phyloP scores from a whole-genome alignment of 2,888 invertebrate species.

The Adelphocoris suturalis region DNA sequence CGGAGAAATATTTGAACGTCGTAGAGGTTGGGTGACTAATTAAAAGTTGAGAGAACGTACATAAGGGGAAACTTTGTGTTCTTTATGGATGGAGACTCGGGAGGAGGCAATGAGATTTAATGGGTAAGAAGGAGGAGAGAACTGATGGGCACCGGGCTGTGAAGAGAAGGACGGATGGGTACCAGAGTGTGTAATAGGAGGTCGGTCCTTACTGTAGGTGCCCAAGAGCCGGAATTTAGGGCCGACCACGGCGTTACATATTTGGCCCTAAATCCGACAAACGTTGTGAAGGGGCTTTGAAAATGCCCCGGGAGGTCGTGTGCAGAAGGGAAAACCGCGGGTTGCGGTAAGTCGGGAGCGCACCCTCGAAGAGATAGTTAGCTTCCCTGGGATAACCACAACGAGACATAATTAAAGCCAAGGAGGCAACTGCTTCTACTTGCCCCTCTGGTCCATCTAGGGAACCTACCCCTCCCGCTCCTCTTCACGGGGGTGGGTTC shows the following conservation, averaged over 20 bases:
- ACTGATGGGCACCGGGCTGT: neutral
- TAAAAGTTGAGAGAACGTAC: neutral
- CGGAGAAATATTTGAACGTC: no score
- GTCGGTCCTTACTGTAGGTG: neutral
- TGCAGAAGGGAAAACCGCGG: constrained; percentile 53
- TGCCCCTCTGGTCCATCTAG: neutral
- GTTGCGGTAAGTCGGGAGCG: constrained; percentile 60
- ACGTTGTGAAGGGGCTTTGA: constrained; percentile 40
- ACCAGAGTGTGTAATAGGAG: constrained; percentile 59
- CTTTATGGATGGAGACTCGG: neutral
- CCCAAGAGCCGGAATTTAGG: constrained; percentile 39
- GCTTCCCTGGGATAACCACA: constrained; percentile 67
- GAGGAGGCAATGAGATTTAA: constrained; percentile 41
- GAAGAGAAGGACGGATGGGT: constrained; percentile 46
- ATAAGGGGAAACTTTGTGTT: neutral
- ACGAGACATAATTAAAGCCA: constrained; percentile 73
- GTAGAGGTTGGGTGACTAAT: neutral
- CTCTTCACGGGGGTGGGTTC: neutral
- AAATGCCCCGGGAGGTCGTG: neutral
- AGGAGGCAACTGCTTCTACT: constrained; percentile 63
- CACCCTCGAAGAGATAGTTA: constrained; percentile 68
- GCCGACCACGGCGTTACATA: constrained; percentile 68
- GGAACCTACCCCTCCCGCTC: neutral
- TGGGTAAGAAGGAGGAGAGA: neutral
- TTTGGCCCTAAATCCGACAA: constrained; percentile 71